Evolutionary conservation across 2,113 vertebrate species (phyloP).

Genomic region (Platysteira castanea): DNA sequence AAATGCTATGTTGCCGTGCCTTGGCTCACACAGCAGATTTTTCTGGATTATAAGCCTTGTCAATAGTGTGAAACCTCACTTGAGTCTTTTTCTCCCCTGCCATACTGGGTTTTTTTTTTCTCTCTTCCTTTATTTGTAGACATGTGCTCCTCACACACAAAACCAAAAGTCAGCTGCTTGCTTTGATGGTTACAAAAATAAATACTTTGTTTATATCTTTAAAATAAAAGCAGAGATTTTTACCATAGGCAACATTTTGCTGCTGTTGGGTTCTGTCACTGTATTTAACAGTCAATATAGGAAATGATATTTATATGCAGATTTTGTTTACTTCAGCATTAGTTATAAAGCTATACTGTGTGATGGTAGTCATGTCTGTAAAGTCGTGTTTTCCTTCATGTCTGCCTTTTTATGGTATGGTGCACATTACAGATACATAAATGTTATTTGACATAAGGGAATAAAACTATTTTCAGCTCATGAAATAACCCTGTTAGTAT

Average conservation of each 20-base stretch:
- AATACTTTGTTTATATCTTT: slow-evolving; percentile 7
- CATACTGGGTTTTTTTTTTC: background rate
- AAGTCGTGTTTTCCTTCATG: slow-evolving; percentile 11
- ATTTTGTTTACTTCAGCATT: slow-evolving; percentile 4
- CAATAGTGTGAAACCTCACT: slow-evolving; percentile 23
- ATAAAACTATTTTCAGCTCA: slow-evolving; percentile 38
- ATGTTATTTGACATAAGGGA: slow-evolving; percentile 23
- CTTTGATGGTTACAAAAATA: slow-evolving; percentile 35
- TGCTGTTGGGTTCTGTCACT: background rate
- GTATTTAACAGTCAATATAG: slow-evolving; percentile 8
- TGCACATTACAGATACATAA: background rate
- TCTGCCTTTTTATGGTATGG: background rate
- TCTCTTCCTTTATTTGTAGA: background rate
- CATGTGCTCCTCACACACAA: background rate
- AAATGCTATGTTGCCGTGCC: background rate
- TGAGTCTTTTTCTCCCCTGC: background rate
- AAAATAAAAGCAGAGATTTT: slow-evolving; percentile 16
- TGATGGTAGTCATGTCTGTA: background rate
- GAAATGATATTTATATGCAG: background rate
- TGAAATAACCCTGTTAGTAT: background rate
- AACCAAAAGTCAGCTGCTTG: background rate
- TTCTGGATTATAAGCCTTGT: slow-evolving; percentile 55
- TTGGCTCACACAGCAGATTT: background rate
- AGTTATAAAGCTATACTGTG: background rate
- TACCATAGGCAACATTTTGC: background rate